A percentile compares a stretch with the other conserved stretches of the same genome.
Evolutionary conservation across 2,797 vertebrate genomes (phyloP).

Genomic region (Aldrovandia affinis): DNA sequence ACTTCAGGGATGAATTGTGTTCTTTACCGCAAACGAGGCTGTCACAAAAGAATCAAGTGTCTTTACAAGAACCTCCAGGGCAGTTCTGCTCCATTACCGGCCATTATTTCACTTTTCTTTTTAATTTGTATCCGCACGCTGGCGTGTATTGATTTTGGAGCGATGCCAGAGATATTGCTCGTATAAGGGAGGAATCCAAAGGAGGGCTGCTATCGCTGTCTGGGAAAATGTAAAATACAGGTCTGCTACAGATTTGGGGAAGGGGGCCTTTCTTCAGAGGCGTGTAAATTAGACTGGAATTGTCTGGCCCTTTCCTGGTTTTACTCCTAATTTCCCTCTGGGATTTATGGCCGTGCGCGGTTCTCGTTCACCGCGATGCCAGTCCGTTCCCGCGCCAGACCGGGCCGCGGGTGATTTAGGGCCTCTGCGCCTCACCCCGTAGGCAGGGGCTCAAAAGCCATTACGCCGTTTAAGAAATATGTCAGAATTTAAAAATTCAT

Average conservation of each 20-base stretch:
- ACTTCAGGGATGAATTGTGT: conserved; percentile 35
- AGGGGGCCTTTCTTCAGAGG: conserved; percentile 27
- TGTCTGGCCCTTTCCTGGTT: conserved; percentile 63
- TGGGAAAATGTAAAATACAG: conserved; percentile 52
- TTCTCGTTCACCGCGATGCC: conserved; percentile 33
- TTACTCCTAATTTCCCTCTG: conserved; percentile 57
- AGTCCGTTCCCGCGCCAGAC: background rate
- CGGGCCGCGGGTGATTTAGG: conserved; percentile 55
- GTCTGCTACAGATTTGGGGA: conserved; percentile 37
- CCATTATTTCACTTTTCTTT: conserved; percentile 43
- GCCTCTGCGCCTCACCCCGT: conserved; percentile 13
- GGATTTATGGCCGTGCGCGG: conserved; percentile 66
- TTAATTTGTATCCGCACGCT: conserved; percentile 36
- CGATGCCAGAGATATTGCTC: conserved; percentile 46
- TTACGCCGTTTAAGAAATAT: conserved; percentile 34
- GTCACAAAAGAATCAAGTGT: conserved; percentile 2
- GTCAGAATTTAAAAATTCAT: conserved; percentile 18
- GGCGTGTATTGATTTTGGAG: conserved; percentile 55
- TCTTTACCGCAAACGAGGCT: conserved; percentile 19
- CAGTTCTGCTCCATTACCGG: conserved; percentile 41
- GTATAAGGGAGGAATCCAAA: conserved; percentile 57
- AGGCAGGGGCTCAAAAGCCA: background rate
- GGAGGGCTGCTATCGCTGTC: conserved; percentile 63
- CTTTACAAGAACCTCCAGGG: background rate
- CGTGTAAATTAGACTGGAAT: conserved; percentile 62